Evolutionary conservation across 2,113 vertebrate genomes (phyloP).

Genomic region (Cairina moschata): DNA sequence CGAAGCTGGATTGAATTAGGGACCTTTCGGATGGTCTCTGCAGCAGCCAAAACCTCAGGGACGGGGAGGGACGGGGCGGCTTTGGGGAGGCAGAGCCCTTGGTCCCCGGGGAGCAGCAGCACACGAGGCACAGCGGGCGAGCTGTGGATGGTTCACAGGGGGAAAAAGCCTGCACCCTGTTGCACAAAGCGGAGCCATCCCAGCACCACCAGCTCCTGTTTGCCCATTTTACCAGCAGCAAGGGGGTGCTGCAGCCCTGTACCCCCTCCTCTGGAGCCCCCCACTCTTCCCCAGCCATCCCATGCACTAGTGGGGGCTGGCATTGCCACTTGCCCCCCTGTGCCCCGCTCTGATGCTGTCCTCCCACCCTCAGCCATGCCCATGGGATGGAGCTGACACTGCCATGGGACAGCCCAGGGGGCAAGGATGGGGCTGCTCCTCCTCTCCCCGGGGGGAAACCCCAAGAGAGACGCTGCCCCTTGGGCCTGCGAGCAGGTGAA

Average conservation of each 20-base stretch:
- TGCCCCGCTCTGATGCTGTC: background rate
- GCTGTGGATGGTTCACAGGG: background rate
- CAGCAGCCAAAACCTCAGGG: background rate
- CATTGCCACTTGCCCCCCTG: background rate
- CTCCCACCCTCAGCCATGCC: background rate
- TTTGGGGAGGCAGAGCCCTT: background rate
- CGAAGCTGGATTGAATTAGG: background rate
- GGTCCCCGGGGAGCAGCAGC: background rate
- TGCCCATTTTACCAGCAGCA: background rate
- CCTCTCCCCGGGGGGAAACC: background rate
- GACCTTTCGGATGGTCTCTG: background rate
- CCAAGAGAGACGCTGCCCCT: background rate
- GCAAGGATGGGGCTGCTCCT: background rate
- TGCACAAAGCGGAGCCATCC: background rate
- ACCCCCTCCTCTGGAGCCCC: background rate
- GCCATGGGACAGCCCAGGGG: background rate
- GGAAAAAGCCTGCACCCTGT: background rate
- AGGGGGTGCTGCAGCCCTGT: background rate
- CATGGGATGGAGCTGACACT: background rate
- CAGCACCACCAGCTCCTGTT: no score
- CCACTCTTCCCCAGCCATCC: background rate
- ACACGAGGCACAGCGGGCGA: fast-evolving
- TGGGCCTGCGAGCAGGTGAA: background rate
- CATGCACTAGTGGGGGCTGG: slow-evolving; percentile 20
- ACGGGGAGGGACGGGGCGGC: background rate